Base-by-base conservation (phyloP, 2,113 vertebrate genomes). In the Nycticorax nycticorax region DNA sequence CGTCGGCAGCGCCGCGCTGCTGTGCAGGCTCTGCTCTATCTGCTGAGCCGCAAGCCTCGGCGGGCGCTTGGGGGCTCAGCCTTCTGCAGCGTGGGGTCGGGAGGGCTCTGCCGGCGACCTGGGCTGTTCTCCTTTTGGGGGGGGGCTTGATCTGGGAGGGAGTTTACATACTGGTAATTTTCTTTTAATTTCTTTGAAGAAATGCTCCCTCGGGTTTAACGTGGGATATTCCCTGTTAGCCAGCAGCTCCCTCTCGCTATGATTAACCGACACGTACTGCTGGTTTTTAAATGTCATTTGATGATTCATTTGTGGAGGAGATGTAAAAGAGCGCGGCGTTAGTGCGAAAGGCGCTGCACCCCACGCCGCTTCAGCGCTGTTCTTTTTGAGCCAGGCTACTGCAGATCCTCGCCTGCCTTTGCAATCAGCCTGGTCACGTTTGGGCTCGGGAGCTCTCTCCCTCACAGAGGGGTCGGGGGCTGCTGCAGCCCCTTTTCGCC, bases 231-330 rank as follows among this genome's bases (percentile, higher is more conserved):
- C 92, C 93, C 82, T 3, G 5, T 18, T 28, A 32, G 79, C 68
- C 83, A 64, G 92, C 86, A 88, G 90, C 95, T 89, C 90, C 79
- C 59, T 95, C 96, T 82, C 14, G 8, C 72, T 96, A 80, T 96
- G 91, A 95, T 93, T 85, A 97, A 91, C 69, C 3, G 3, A 24
- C 93, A 57, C 55, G 26, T 88, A 41, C 39, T 87, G 95, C 85
- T 93, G 92, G 63, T 8, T 95, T 85, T 81, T 23, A 94, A 97
- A 93, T 93, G 92, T 94, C 93, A 66, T 39, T 76, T n/a, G 93
- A 35, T 97, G 96, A 96, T 93, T 93, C 95, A 95, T 94, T 60
- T 55, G 87, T 96, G 95, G 9, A 88, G 96, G 89, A 88, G 88
- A 91, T 48, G 52, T 47, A n/a, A 23, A 73, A 85, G 78, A 88